Evolutionary conservation across 64 coral and sea anemone species (phyloP), one percentile per base, ranked within the genome.

Genomic region (Acropora tenuis): DNA sequence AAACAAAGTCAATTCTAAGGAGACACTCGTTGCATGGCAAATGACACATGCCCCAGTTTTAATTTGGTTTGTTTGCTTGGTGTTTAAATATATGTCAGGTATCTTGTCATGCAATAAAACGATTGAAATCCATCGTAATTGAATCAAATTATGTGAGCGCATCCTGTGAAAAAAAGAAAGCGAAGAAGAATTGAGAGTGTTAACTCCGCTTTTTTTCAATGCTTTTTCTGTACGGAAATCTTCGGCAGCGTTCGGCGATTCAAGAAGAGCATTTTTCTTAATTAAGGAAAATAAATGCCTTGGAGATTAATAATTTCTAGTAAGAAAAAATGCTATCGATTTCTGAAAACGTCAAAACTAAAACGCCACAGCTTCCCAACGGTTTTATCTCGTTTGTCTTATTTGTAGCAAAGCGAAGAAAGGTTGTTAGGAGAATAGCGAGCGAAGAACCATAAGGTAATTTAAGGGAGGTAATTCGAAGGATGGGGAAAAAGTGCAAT

Each of bases 31-130:
- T 48, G n/a, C 7, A 85, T 47, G 10, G 65, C 45, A 20, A 48
- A 45, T 71, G 82, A 49, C 82, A 85, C 49, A 47, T 71, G 47
- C 9, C 43, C 44, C 50, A 10, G 69, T 55, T 85, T 85, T 85
- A 85, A 85, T 85, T 85, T 85, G 48, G 63, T 48, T 58, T 85
- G 82, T 85, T 85, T 85, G 44, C 46, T 50, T 20, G 12, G 6
- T 46, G 49, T 72, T 11, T 49, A 85, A 7, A 4, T 55, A 30
- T 60, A 19, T 85, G 11, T 85, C n/a, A 48, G 50, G 47, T 85
- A 19, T 71, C 63, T 47, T 10, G 82, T 85, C 82, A 85, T 18
- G 65, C 7, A 55, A 55, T 30, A 30, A 46, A 15, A 41, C 15
- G 17, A 55, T 80, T 8, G 9, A 9, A 57, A 58, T 30, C 30